A percentile compares a stretch with the other conserved stretches of the same genome.
These are phyloP conservation scores for Oxygymnocypris stewartii DNA, from an alignment of 2,113 vertebrate genomes.

Conservation along the genomic window DNA sequence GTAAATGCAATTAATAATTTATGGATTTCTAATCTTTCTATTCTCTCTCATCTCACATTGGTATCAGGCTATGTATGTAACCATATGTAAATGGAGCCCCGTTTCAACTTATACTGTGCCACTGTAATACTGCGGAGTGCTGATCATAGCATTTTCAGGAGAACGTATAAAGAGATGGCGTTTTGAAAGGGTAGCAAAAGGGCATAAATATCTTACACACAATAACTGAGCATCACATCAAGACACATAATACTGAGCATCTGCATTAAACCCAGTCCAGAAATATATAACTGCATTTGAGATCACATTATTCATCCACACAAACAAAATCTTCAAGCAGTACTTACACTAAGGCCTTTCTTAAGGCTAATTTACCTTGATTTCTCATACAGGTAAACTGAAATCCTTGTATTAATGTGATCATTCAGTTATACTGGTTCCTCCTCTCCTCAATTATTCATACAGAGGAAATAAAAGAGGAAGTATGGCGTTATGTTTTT, in stretches of 20 bases:
- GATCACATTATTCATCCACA: conserved; percentile 22
- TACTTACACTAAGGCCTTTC: conserved; percentile 20
- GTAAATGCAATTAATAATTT: neutral
- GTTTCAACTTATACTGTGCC: neutral
- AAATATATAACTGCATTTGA: conserved; percentile 40
- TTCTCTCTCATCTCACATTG: neutral
- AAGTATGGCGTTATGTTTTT: neutral
- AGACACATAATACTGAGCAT: conserved; percentile 34
- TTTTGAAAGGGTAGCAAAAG: neutral
- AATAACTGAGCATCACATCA: conserved; percentile 33
- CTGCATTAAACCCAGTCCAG: conserved; percentile 30
- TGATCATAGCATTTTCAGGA: conserved; percentile 5
- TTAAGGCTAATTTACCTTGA: conserved; percentile 2
- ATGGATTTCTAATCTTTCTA: neutral
- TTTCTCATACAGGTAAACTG: neutral
- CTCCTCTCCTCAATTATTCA: neutral
- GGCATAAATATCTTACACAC: neutral
- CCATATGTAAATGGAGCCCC: neutral
- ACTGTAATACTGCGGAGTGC: neutral
- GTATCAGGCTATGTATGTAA: neutral
- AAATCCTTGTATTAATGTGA: neutral
- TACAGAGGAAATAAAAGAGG: neutral
- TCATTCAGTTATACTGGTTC: neutral
- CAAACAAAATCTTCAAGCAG: conserved; percentile 22
- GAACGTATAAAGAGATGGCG: neutral